Base-by-base conservation (phyloP, 2,888 invertebrate species). In the Cecidostiba fungosa region DNA sequence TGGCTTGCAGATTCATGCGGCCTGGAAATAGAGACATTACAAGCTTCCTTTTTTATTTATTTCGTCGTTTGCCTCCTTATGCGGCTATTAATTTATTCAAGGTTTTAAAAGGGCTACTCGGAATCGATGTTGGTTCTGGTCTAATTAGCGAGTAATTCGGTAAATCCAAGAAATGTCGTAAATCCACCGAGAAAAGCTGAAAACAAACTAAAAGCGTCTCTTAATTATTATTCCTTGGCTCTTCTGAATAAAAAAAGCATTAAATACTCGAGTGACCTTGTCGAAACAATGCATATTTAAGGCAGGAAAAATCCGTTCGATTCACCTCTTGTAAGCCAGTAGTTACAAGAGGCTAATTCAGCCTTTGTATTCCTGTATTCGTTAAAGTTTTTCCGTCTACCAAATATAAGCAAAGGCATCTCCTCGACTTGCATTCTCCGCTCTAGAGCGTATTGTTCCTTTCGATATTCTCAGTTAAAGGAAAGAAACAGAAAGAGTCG, bases 351-450 rank as follows among this genome's bases (percentile, higher is more conserved):
- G 76, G 43, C 80, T 82, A 85, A 85, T 85, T 85, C 82, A 82
- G 43, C 50, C 32, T 29, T 74, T 26, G 36, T 8, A 54, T 29
- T 69, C 79, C 69, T 84, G 69, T 82, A n/a, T 69, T 66, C 74
- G 50, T 74, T 73, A 39, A 80, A 66, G 50, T 79, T 82, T 69
- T 79, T 66, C 77, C 82, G 70, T 19, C 50, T 23, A 74, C 82
- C 85, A 83, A 83, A 83, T 83, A 82, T 85, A 85, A 82, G 39
- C 78, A 85, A 82, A 82, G 85, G 82, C 79, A 85, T 79, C 79
- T 79, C 82, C 70, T 26, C 19, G 23, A 26, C 50, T 43, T 76
- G 14, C 76, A 76, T 79, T 70, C 79, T 70, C 59, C 14, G n/a
- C 72, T n/a, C 47, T 14, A 3, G 12, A 43, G 83, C 32, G 66